These are phyloP conservation scores for Pteronotus mesoamericanus DNA, from an alignment of 2,797 vertebrate species.

Conservation along the genomic window DNA sequence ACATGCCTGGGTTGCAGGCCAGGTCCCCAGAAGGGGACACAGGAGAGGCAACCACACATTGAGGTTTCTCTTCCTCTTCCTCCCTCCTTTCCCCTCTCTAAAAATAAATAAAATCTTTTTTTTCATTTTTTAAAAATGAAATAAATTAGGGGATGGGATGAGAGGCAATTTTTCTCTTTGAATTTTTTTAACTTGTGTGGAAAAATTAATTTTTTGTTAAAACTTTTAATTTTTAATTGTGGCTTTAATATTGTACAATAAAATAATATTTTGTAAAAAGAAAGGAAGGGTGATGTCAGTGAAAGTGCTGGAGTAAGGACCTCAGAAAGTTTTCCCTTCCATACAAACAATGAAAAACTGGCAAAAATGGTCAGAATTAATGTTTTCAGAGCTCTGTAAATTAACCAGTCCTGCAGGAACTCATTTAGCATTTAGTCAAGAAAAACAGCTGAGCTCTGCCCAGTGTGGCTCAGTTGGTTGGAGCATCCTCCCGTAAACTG, in stretches of 20 bases:
- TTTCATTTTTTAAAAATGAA: too few species aligned
- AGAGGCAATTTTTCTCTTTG: not conserved
- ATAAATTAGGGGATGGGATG: not conserved
- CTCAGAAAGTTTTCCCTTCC: not conserved
- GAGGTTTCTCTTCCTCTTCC: too few species aligned
- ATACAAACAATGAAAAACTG: not conserved
- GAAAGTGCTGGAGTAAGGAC: not conserved
- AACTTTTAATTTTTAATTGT: not conserved
- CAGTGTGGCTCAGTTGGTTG: too few species aligned
- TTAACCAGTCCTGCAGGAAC: not conserved
- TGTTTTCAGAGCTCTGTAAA: not conserved
- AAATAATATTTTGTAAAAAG: not conserved
- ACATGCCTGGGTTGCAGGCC: too few species aligned
- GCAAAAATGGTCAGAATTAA: not conserved
- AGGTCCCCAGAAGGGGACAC: too few species aligned
- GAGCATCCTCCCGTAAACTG: too few species aligned
- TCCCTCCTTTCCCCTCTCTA: too few species aligned
- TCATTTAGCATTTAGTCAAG: not conserved
- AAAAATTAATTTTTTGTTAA: not conserved
- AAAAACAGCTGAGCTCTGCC: not conserved
- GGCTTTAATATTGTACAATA: not conserved
- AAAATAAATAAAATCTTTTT: too few species aligned
- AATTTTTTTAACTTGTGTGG: not conserved
- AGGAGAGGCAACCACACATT: too few species aligned
- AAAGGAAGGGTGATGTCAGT: not conserved